These are phyloP conservation scores for Leptocoma aspasia DNA, from an alignment of 2,113 vertebrate genomes.

Conservation along the genomic window DNA sequence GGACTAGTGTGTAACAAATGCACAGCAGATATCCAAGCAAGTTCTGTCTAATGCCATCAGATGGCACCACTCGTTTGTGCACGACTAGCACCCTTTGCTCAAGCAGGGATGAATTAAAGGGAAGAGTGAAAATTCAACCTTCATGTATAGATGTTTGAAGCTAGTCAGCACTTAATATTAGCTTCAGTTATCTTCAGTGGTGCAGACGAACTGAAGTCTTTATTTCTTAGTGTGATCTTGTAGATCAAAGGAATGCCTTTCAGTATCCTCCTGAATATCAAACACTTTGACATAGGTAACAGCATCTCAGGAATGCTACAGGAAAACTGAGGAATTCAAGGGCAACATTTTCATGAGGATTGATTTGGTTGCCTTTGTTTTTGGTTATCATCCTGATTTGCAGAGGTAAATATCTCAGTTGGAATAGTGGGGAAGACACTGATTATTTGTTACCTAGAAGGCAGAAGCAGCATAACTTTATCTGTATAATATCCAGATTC, in stretches of 20 bases:
- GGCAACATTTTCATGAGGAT: background rate
- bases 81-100: accelerated
- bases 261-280: background rate
- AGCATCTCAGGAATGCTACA: background rate
- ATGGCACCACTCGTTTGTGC: background rate
- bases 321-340: background rate
- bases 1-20: background rate
- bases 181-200: background rate
- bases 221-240: background rate
- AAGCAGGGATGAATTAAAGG: background rate
- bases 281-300: background rate
- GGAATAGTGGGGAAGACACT: background rate
- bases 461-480: background rate
- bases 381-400: background rate
- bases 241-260: background rate
- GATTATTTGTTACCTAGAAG: background rate
- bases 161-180: background rate
- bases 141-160: background rate
- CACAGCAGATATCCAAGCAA: background rate
- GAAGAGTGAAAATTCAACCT: background rate
- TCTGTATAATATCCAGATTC: background rate
- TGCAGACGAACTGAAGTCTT: background rate
- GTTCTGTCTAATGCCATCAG: background rate
- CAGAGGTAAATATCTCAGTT: background rate
- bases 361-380: background rate